Conservation (phyloP, 2,888 invertebrate species). For the Ashinkailepas kermadecensis region DNA sequence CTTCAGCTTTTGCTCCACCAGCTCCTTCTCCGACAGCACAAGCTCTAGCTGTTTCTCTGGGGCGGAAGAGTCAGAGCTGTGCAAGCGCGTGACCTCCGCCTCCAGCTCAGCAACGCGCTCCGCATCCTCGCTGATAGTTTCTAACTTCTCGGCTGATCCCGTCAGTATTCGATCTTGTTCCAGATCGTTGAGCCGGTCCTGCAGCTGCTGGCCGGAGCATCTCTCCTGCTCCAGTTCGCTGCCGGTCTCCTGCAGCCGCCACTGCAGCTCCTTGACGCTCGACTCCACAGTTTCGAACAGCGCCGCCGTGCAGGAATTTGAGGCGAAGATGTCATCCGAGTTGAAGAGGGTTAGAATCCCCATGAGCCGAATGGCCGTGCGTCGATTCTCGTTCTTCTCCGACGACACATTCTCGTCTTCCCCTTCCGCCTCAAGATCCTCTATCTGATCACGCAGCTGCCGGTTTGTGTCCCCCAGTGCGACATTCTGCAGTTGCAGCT, state of each 20-base stretch:
- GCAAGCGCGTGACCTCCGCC: neutral
- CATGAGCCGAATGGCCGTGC: neutral
- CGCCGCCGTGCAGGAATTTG: neutral
- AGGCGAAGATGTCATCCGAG: neutral
- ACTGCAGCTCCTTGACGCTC: neutral
- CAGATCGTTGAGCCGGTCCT: too few species aligned
- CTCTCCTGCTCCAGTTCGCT: neutral
- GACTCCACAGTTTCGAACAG: neutral
- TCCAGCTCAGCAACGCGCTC: slow-evolving; percentile 19
- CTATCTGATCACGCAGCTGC: too few species aligned
- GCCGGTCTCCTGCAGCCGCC: neutral
- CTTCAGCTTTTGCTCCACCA: neutral
- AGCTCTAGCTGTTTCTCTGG: neutral
- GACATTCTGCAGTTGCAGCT: too few species aligned
- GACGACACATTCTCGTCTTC: too few species aligned
- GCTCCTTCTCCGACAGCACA: neutral
- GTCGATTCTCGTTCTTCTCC: neutral
- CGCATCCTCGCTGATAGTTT: slow-evolving; percentile 11
- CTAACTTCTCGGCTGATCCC: neutral
- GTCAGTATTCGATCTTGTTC: neutral
- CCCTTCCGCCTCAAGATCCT: too few species aligned
- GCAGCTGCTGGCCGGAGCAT: neutral
- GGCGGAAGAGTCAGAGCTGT: neutral
- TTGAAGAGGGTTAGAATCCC: neutral
- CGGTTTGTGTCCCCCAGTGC: too few species aligned